Base-by-base conservation (phyloP, 2,113 vertebrate species). In the Erythrocebus patas region DNA sequence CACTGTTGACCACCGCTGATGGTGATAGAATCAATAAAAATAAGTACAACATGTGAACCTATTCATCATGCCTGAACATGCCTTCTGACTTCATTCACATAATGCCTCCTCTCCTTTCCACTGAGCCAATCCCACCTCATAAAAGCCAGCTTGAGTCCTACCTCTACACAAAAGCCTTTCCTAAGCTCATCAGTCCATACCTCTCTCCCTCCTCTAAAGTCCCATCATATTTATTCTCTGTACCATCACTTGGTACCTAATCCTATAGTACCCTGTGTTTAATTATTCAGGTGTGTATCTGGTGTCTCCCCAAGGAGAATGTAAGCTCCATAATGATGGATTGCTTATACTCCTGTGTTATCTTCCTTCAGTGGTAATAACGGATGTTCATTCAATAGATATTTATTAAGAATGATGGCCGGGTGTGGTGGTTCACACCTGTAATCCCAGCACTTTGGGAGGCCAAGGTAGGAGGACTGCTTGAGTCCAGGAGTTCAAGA, bases 11-110 rank as follows among this genome's bases (percentile, higher is more conserved):
- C 52, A 87, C 10, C 82, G 48, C 66, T 81, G 75, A 70, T 61
- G 40, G 48, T 70, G 45, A 90, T 8, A 92, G 92, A 89, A 50
- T 91, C 55, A 55, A 92, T 76, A 93, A 68, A 91, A 97, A 91
- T 45, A 95, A 95, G 96, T n/a, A 30, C 9, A 91, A 40, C 73
- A 78, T 2, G 5, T 82, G 55, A 92, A 32, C 76, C 48, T 84
- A 70, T 25, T 52, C 27, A 70, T 32, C 85, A 89, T 14, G 18
- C 16, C 82, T 55, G 48, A 93, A 68, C 48, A 78, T 12, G 68
- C 45, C 80, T 96, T 79, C 48, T n/a, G 92, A 90, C 40, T 88
- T 61, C n/a, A 48, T 70, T 64, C 2, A 0, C 61, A 95, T 50
- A 32, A 68, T 43, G 8, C 20, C 27, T 70, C 45, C 11, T 89